Base-by-base conservation (phyloP, 1,140 invertebrate genomes). In the Aricia agestis region DNA sequence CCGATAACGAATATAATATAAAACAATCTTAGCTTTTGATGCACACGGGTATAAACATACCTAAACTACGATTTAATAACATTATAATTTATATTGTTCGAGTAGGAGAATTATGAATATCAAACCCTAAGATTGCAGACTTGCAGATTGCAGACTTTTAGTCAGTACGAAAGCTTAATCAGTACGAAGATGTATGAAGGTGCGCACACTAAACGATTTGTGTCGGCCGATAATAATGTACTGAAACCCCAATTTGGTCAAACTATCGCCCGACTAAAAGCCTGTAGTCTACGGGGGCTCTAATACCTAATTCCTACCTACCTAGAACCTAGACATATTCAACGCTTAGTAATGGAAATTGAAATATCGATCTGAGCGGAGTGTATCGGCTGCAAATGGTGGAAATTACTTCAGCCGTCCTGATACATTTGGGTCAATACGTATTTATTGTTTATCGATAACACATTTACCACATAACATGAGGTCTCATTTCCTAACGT, bases 321-420 rank as follows among this genome's bases (percentile, higher is more conserved):
- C 13, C 9, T 52, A 52, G 45, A 52, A 52, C 0, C 13, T 52
- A 52, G 45, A 52, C 25, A 63, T 6, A 25, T 10, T 63, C 19
- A 63, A 63, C 59, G 59, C 59, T 63, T 63, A 63, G 59, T 63
- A 63, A 63, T 63, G 59, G 59, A 63, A n/a, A n/a, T n/a, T n/a
- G n/a, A n/a, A n/a, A 63, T 63, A 63, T 63, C 59, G 59, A 63
- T 63, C 18, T 9, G 17, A 63, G 6, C 59, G 7, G 59, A 63
- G 18, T 11, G 59, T 63, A 63, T 63, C 18, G 59, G 59, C 59
- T 63, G 59, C 19, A 25, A 63, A 19, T 63, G 18, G 59, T 19
- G 59, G 17, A 63, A 63, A 63, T 63, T 63, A 63, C 59, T 63
- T 63, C 59, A 25, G 18, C 59, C 19, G 59, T 63, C 59, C 59